These are phyloP conservation scores for Pemphigus obesinymphae DNA, from an alignment of 1,140 invertebrate genomes.

Conservation along the genomic window DNA sequence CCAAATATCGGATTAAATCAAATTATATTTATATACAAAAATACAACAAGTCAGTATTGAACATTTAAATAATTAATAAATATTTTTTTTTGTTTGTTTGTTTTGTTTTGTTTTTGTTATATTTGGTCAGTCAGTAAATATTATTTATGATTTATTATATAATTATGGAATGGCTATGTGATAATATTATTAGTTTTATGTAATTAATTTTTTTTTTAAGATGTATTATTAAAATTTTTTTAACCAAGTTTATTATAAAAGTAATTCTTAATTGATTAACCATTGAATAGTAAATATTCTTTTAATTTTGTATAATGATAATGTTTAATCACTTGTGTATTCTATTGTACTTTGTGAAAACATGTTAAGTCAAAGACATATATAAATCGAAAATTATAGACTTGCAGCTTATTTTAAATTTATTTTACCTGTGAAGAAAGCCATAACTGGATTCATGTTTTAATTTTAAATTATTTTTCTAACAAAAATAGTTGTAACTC, in stretches of 20 bases:
- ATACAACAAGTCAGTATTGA: neutral
- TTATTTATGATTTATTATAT: neutral
- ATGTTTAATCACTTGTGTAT: neutral
- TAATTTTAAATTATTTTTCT: too few species aligned
- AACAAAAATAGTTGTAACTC: too few species aligned
- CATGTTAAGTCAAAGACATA: neutral
- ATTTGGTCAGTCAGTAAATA: neutral
- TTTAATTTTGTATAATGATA: neutral
- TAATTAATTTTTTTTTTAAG: neutral
- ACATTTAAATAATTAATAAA: neutral
- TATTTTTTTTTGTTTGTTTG: neutral
- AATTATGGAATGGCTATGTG: neutral
- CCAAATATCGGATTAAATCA: neutral
- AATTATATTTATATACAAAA: neutral
- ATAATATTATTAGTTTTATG: conserved; percentile 10
- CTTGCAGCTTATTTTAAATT: too few species aligned
- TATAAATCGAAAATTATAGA: too few species aligned
- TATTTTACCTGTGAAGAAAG: too few species aligned
- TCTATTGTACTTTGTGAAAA: neutral
- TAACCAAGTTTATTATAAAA: neutral
- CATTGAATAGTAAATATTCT: neutral
- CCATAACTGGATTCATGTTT: too few species aligned
- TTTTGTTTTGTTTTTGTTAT: conserved; percentile 15
- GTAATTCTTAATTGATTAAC: neutral
- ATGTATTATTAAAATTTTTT: neutral